A percentile compares a stretch with the other conserved stretches of the same genome.
phyloP scores from a whole-genome alignment of 2,888 invertebrate genomes.

The Arenicola marina region DNA sequence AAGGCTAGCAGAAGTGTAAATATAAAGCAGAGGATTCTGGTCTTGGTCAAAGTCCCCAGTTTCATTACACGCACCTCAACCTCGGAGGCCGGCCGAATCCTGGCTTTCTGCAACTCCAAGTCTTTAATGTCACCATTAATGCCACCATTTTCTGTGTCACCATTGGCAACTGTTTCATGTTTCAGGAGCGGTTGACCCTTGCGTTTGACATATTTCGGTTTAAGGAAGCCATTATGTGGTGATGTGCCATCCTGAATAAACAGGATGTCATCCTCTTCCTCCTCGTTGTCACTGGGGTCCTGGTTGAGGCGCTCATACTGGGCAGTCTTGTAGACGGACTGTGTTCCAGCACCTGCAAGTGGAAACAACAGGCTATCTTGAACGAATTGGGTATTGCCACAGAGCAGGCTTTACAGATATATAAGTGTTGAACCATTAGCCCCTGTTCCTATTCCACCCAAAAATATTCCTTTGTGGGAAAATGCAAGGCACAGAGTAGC shows the following conservation, averaged over 20 bases:
- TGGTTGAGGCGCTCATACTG: conserved; percentile 2
- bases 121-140: neutral
- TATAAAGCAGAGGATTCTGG: neutral
- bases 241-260: conserved; percentile 3
- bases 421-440: no score
- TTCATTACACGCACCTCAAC: neutral
- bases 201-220: neutral
- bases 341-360: neutral
- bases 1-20: neutral
- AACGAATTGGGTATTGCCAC: no score
- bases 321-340: neutral
- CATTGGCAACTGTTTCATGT: neutral
- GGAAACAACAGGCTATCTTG: no score
- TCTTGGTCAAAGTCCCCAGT: neutral
- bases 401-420: no score
- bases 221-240: neutral
- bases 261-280: conserved; percentile 4
- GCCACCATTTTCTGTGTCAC: no score
- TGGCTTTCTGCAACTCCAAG: neutral
- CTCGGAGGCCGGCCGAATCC: neutral
- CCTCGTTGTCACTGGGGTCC: conserved; percentile 3
- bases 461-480: no score
- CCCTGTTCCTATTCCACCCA: no score
- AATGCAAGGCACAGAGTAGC: no score
- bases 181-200: no score